Percentiles rank a stretch among this genome's conserved stretches.
phyloP scores from a whole-genome alignment of 2,888 invertebrate species.

The Cylloceria caligata region DNA sequence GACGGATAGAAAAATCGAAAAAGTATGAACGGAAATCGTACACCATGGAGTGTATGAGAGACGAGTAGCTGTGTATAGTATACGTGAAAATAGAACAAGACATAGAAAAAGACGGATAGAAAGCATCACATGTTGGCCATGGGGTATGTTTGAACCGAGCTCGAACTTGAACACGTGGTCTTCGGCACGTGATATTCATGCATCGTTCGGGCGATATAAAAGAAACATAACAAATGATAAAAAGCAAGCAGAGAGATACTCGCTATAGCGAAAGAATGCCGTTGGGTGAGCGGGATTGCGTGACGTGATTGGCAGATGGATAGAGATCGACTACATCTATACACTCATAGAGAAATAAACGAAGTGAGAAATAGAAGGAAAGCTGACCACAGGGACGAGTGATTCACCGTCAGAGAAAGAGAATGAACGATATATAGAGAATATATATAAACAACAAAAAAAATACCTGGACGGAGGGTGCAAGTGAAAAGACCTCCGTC shows the following conservation, averaged over 20 bases:
- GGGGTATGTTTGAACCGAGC: constrained; percentile 75
- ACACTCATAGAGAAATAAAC: constrained; percentile 60
- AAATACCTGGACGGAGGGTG: constrained; percentile 58
- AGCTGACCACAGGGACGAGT: constrained; percentile 63
- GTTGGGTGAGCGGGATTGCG: constrained; percentile 25
- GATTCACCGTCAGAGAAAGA: constrained; percentile 64
- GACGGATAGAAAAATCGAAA: constrained; percentile 47
- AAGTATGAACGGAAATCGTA: constrained; percentile 46
- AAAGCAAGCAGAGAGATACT: not conserved
- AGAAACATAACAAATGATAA: constrained; percentile 22
- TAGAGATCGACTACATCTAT: constrained; percentile 51
- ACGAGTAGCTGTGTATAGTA: not conserved
- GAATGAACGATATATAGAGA: constrained; percentile 57
- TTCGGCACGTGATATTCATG: constrained; percentile 71
- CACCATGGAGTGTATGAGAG: constrained; percentile 30
- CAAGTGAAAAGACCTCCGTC: constrained; percentile 53
- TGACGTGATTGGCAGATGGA: constrained; percentile 49
- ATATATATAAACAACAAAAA: constrained; percentile 49
- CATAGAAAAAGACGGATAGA: not conserved
- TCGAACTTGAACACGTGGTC: constrained; percentile 78
- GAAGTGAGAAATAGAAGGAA: constrained; percentile 44
- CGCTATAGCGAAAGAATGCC: constrained; percentile 43
- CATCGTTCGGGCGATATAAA: constrained; percentile 70
- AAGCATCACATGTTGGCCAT: constrained; percentile 51
- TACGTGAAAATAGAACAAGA: constrained; percentile 8